Evolutionary conservation across 2,888 invertebrate species (phyloP).

Genomic region (Drosophila fulvimacula): DNA sequence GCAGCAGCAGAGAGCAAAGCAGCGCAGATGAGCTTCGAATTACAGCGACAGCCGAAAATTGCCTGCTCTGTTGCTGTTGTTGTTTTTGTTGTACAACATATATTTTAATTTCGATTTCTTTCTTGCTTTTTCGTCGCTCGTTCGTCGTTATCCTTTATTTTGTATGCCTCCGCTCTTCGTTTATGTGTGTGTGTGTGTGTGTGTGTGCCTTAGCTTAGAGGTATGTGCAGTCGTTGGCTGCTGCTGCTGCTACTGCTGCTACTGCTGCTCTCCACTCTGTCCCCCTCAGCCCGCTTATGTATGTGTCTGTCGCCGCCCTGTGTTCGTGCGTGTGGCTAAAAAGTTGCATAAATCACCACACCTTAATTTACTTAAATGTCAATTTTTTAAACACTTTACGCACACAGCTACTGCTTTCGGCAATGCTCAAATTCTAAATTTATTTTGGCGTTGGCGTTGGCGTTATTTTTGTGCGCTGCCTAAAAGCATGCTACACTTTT

Average conservation of each 20-base stretch:
- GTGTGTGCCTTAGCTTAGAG: constrained; percentile 45
- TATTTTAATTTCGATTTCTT: constrained; percentile 80
- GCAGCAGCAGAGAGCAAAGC: constrained; percentile 44
- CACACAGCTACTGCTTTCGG: background rate
- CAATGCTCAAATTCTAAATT: constrained; percentile 9
- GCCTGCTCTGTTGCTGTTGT: constrained; percentile 38
- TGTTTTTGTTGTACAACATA: constrained; percentile 55
- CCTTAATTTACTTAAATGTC: constrained; percentile 81
- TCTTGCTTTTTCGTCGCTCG: constrained; percentile 65
- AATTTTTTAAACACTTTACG: constrained; percentile 26
- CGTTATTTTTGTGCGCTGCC: constrained; percentile 37
- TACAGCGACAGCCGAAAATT: constrained; percentile 76
- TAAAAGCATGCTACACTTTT: constrained; percentile 67
- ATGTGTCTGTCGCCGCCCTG: constrained; percentile 51
- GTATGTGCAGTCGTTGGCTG: constrained; percentile 63
- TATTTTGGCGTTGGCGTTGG: constrained; percentile 22
- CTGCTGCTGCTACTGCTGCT: constrained; percentile 17
- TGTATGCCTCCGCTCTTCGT: constrained; percentile 51
- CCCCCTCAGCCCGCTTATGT: constrained; percentile 21
- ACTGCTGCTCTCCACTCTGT: constrained; percentile 17
- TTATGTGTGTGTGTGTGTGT: constrained; percentile 2
- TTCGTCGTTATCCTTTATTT: constrained; percentile 73
- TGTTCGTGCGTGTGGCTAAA: constrained; percentile 59
- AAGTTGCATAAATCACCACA: constrained; percentile 84
- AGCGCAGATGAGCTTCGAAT: constrained; percentile 71